Conservation (phyloP, 1,140 invertebrate genomes). For the Grapholita molesta region DNA sequence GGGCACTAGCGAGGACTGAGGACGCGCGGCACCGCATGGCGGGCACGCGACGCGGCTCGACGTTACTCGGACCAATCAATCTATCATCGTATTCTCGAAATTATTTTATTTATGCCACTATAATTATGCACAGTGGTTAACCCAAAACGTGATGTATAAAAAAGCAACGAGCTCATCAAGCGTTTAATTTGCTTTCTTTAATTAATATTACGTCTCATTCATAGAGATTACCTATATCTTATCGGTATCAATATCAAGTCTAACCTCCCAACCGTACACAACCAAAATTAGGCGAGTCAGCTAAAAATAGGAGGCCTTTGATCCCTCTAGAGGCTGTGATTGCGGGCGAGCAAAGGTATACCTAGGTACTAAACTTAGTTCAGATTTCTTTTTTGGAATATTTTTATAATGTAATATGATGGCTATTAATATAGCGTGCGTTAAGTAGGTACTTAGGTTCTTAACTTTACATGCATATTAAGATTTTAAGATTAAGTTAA, state of each 20-base stretch:
- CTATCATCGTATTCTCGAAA: slow-evolving; percentile 10
- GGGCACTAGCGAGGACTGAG: slow-evolving; percentile 36
- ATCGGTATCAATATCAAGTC: not conserved
- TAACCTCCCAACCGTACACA: not conserved
- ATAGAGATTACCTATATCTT: not conserved
- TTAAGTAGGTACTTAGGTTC: no score
- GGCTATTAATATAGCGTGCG: no score
- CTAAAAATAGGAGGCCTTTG: not conserved
- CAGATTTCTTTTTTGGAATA: no score
- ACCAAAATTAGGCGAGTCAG: not conserved
- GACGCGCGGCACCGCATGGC: slow-evolving; percentile 37
- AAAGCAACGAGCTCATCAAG: no score
- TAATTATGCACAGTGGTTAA: no score
- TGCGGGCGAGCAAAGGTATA: not conserved
- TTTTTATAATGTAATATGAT: no score
- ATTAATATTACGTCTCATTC: not conserved
- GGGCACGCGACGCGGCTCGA: slow-evolving; percentile 33
- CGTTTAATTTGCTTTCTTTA: no score
- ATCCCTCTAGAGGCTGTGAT: not conserved
- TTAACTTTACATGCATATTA: no score
- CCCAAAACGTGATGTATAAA: no score
- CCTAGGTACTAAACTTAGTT: no score
- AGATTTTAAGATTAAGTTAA: no score
- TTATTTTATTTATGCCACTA: not conserved
- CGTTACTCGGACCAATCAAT: not conserved